phyloP scores from a whole-genome alignment of 2,797 vertebrate species.

The Onychomys leucogaster region DNA sequence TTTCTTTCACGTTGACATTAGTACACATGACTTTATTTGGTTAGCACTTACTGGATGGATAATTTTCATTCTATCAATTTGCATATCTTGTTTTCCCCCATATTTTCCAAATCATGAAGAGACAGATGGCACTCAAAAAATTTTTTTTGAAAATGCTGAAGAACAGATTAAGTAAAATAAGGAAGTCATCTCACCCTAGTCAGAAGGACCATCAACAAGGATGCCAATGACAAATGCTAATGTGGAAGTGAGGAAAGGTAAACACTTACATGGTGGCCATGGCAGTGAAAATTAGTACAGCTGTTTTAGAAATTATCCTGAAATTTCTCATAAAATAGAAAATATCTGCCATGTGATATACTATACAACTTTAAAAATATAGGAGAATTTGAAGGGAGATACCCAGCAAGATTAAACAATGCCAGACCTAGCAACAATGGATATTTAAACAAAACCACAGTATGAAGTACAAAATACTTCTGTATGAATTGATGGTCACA shows the following conservation, averaged over 20 bases:
- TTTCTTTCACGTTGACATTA: not conserved
- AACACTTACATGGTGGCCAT: too few relatives aligned
- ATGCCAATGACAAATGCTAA: not conserved
- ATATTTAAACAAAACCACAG: not conserved
- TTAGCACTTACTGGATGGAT: not conserved
- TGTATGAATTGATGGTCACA: not conserved
- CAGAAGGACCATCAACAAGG: not conserved
- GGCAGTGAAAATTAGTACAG: not conserved
- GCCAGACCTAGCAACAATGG: not conserved
- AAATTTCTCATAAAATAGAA: not conserved
- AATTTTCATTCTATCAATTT: not conserved
- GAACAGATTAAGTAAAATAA: not conserved
- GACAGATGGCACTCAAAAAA: not conserved
- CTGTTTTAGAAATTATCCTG: too few relatives aligned
- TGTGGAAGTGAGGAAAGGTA: not conserved
- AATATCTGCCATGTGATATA: not conserved
- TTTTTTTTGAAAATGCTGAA: not conserved
- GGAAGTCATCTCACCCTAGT: too few relatives aligned
- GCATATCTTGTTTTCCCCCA: too few relatives aligned
- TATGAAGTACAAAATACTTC: not conserved
- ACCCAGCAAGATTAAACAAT: not conserved
- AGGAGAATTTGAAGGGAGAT: not conserved
- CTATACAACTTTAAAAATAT: not conserved
- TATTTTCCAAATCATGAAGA: not conserved
- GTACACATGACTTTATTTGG: not conserved